These are phyloP conservation scores for Drosophila multiciliata DNA, from an alignment of 2,888 invertebrate species.

Conservation along the genomic window DNA sequence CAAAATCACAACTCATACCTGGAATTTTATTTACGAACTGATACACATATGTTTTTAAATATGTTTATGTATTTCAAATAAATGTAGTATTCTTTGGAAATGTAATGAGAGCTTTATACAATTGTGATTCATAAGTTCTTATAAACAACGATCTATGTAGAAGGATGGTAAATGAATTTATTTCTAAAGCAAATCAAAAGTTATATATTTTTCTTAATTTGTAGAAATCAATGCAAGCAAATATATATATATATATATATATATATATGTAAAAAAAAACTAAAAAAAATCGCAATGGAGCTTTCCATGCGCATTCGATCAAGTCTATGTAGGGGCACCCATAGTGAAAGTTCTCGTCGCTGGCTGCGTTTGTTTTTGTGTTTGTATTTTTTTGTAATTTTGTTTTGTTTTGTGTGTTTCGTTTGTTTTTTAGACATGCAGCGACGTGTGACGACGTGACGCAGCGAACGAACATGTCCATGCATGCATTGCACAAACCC, in stretches of 20 bases:
- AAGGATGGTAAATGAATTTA: neutral
- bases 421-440: conserved; percentile 26
- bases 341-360: conserved; percentile 44
- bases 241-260: neutral
- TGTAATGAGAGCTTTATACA: neutral
- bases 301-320: conserved; percentile 31
- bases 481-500: conserved; percentile 29
- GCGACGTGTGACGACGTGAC: conserved; percentile 43
- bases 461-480: conserved; percentile 19
- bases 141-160: neutral
- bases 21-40: neutral
- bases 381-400: conserved; percentile 12
- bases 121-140: neutral
- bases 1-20: neutral
- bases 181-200: neutral
- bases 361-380: conserved; percentile 1
- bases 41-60: neutral
- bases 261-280: neutral
- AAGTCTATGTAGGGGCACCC: conserved; percentile 26
- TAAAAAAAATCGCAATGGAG: conserved; percentile 8
- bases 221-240: neutral
- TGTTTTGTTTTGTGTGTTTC: conserved; percentile 1
- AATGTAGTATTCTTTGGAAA: neutral
- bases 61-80: neutral
- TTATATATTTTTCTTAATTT: neutral